A percentile compares a stretch with the other conserved stretches of the same genome.
phyloP scores from a whole-genome alignment of 2,888 invertebrate species.

The Hemithea aestivaria region DNA sequence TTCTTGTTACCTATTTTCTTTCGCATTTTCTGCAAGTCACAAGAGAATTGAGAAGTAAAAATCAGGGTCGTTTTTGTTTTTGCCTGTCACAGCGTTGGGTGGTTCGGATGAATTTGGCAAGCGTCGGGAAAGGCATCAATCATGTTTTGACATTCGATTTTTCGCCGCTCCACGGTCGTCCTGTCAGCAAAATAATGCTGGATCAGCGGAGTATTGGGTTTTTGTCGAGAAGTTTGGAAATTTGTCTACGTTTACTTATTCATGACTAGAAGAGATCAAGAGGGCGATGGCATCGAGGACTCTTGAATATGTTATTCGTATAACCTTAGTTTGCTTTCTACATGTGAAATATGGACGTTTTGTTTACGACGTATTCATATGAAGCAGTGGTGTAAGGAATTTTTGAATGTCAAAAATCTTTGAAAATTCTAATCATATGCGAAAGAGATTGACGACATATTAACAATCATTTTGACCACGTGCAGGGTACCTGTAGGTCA shows the following conservation, averaged over 20 bases:
- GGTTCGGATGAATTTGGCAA: slow-evolving; percentile 31
- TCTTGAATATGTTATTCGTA: too few species aligned
- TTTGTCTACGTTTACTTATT: slow-evolving; percentile 14
- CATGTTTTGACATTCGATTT: slow-evolving; percentile 58
- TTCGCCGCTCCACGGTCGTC: slow-evolving; percentile 31
- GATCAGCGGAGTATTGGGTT: slow-evolving; percentile 33
- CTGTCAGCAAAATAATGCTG: slow-evolving; percentile 30
- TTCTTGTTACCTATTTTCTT: too few species aligned
- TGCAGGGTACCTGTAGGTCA: too few species aligned
- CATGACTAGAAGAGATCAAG: slow-evolving; percentile 7
- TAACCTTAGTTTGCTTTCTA: too few species aligned
- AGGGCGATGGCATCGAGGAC: too few species aligned
- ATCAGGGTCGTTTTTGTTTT: slow-evolving; percentile 33
- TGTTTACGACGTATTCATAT: too few species aligned
- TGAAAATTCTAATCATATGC: too few species aligned
- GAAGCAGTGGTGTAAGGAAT: too few species aligned
- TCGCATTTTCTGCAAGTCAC: neutral
- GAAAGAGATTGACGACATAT: too few species aligned
- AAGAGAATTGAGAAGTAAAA: slow-evolving; percentile 8
- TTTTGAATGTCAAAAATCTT: too few species aligned
- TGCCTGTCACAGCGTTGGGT: slow-evolving; percentile 24
- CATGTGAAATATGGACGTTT: too few species aligned
- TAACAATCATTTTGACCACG: too few species aligned
- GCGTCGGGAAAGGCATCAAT: slow-evolving; percentile 43
- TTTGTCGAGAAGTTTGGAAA: slow-evolving; percentile 12